A percentile compares a stretch with the other conserved stretches of the same genome.
Conservation (phyloP, 2,797 vertebrate species). For the Cichlasoma orientale region DNA sequence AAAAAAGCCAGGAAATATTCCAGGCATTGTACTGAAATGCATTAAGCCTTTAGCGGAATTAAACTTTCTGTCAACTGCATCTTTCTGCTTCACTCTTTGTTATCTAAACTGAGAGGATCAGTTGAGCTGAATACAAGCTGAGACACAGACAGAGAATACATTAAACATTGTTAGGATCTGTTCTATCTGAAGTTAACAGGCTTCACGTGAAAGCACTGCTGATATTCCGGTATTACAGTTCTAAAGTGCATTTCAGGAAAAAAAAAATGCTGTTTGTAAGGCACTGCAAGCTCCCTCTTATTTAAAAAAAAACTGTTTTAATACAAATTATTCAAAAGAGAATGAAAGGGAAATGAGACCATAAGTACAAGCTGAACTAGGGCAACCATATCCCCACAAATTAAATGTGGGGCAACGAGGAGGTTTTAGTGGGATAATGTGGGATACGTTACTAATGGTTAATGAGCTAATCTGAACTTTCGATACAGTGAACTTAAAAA, state of each 20-base stretch:
- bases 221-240: background rate
- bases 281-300: background rate
- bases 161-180: background rate
- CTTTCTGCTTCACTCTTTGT: background rate
- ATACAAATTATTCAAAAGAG: background rate
- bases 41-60: background rate
- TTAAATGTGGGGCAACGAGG: too few relatives aligned
- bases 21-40: background rate
- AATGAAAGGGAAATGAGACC: background rate
- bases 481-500: too few relatives aligned
- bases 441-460: too few relatives aligned
- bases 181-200: background rate
- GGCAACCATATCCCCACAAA: too few relatives aligned
- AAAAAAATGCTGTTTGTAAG: background rate
- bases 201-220: background rate
- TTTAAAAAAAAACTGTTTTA: background rate
- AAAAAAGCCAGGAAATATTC: background rate
- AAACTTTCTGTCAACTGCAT: background rate
- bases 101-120: too few relatives aligned
- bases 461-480: too few relatives aligned
- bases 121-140: background rate
- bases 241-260: background rate
- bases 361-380: background rate
- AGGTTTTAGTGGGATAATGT: too few relatives aligned
- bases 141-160: background rate